These are phyloP conservation scores for Acrossocheilus wenchowensis DNA, from an alignment of 2,797 vertebrate genomes.

Conservation along the genomic window DNA sequence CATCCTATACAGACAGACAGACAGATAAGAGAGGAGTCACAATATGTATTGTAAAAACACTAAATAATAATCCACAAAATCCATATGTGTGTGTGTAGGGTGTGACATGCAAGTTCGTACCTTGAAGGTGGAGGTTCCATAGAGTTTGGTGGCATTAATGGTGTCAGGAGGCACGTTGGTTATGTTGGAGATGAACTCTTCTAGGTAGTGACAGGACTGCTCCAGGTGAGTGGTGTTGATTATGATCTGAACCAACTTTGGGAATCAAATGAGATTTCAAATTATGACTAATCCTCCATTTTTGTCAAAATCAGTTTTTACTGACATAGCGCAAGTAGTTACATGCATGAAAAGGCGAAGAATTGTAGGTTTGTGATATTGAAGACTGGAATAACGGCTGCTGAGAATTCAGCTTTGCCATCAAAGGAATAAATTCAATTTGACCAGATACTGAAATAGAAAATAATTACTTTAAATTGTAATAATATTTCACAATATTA, in stretches of 20 bases:
- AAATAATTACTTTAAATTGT: neutral
- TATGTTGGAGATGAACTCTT: slow-evolving; percentile 98
- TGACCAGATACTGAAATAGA: neutral
- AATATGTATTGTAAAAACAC: neutral
- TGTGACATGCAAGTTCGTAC: slow-evolving; percentile 66
- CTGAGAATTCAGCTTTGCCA: neutral
- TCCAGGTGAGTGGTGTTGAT: slow-evolving; percentile 97
- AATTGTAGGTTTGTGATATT: neutral
- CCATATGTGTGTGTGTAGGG: neutral
- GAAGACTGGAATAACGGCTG: neutral
- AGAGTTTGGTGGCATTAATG: slow-evolving; percentile 91
- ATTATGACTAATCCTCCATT: neutral
- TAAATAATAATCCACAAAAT: neutral
- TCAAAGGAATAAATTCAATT: neutral
- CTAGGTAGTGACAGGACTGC: slow-evolving; percentile 92
- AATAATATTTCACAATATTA: neutral
- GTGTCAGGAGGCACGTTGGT: slow-evolving; percentile 93
- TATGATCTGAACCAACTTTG: slow-evolving; percentile 95
- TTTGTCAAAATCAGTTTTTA: neutral
- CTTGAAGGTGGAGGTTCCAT: slow-evolving; percentile 96
- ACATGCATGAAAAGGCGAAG: neutral
- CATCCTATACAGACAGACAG: slow-evolving; percentile 78
- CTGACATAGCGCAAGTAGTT: neutral
- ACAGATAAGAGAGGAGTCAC: neutral
- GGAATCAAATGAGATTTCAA: slow-evolving; percentile 41